Conservation (phyloP, 2,888 invertebrate genomes). For the Unio delphinus region DNA sequence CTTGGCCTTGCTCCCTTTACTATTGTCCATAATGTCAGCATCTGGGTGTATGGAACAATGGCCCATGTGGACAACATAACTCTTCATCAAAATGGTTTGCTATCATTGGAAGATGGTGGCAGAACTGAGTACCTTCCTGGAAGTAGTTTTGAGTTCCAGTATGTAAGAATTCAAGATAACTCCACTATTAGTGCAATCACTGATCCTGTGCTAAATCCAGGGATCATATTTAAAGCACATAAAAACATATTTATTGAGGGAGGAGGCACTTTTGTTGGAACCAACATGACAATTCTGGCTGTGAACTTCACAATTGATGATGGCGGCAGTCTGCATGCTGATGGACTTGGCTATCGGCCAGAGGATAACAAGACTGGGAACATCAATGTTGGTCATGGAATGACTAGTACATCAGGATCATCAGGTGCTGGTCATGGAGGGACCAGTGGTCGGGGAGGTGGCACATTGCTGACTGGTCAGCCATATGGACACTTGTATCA, state of each 20-base stretch:
- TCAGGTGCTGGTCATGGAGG: constrained; percentile 60
- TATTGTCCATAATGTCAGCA: constrained; percentile 50
- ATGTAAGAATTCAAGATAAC: constrained; percentile 53
- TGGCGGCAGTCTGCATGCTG: constrained; percentile 49
- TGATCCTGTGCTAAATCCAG: constrained; percentile 42
- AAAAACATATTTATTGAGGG: constrained; percentile 50
- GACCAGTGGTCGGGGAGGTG: constrained; percentile 50
- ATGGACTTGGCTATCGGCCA: constrained; percentile 45
- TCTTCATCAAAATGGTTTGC: constrained; percentile 45
- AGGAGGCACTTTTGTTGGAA: constrained; percentile 47
- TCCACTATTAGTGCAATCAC: constrained; percentile 43
- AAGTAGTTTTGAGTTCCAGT: constrained; percentile 34
- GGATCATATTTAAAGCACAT: constrained; percentile 35
- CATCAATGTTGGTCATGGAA: constrained; percentile 45
- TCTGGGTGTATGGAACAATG: constrained; percentile 56
- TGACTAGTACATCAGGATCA: constrained; percentile 38
- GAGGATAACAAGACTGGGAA: constrained; percentile 20
- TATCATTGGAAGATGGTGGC: constrained; percentile 44
- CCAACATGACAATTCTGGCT: constrained; percentile 41
- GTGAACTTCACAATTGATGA: constrained; percentile 51
- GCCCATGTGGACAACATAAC: constrained; percentile 50
- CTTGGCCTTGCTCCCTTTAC: constrained; percentile 49
- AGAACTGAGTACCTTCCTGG: constrained; percentile 29
- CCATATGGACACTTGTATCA: constrained; percentile 57
- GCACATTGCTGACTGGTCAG: constrained; percentile 43